Evolutionary conservation across 2,888 invertebrate species (phyloP).

Genomic region (Lasius fuliginosus): DNA sequence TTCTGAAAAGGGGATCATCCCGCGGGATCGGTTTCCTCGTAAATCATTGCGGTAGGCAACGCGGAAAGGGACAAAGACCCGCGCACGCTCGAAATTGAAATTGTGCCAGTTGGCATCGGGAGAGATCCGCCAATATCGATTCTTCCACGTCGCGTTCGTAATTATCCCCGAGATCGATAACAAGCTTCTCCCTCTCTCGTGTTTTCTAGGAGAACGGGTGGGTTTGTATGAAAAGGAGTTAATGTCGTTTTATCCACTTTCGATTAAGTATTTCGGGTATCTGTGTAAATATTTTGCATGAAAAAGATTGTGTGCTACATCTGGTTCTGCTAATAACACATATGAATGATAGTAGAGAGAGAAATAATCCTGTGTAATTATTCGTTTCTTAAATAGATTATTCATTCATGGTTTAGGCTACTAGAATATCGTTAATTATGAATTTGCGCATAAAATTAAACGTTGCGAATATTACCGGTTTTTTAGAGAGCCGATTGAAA

Average conservation of each 20-base stretch:
- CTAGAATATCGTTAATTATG: neutral
- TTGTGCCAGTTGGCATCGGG: constrained; percentile 18
- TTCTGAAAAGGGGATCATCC: constrained; percentile 64
- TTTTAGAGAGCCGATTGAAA: neutral
- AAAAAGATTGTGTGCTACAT: neutral
- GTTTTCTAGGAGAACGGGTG: neutral
- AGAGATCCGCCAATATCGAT: constrained; percentile 29
- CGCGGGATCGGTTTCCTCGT: constrained; percentile 63
- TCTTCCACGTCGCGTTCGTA: constrained; percentile 16
- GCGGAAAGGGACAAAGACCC: constrained; percentile 17
- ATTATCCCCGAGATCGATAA: constrained; percentile 4
- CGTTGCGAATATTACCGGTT: neutral
- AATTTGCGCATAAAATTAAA: neutral
- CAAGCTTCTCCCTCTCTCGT: neutral
- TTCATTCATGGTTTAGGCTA: neutral
- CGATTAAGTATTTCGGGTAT: neutral
- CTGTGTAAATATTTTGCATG: neutral
- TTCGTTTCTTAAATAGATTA: neutral
- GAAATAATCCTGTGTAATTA: neutral
- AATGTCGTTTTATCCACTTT: neutral
- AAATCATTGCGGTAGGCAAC: constrained; percentile 57
- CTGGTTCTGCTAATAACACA: neutral
- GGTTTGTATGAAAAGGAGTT: neutral
- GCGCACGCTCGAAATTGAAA: constrained; percentile 57
- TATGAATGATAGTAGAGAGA: neutral